phyloP scores from a whole-genome alignment of 2,888 invertebrate species.

The Phymatocera aterrima region DNA sequence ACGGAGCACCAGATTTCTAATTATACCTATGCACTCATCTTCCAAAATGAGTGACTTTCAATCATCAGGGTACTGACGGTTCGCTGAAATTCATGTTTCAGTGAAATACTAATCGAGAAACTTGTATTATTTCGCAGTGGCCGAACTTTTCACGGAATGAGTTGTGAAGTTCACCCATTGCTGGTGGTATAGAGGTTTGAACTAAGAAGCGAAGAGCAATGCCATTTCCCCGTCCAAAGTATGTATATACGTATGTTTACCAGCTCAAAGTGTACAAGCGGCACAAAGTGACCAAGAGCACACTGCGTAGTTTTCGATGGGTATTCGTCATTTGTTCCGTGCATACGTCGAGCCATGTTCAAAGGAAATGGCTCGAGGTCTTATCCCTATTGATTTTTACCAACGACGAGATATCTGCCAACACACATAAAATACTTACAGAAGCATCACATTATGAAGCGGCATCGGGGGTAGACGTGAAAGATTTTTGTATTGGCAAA shows the following conservation, averaged over 20 bases:
- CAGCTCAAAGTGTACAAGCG: not conserved
- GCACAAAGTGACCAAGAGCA: not conserved
- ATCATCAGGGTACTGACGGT: no score
- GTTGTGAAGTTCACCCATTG: no score
- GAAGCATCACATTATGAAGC: slow-evolving; percentile 68
- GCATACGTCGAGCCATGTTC: not conserved
- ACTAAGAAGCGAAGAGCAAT: not conserved
- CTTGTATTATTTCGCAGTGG: no score
- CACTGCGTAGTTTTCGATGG: not conserved
- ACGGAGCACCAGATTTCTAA: no score
- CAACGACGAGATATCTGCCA: not conserved
- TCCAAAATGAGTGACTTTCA: no score
- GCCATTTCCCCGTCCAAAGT: not conserved
- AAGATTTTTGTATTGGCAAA: slow-evolving; percentile 73
- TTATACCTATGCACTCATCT: no score
- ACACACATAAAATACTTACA: slow-evolving; percentile 68
- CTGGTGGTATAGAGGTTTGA: not conserved
- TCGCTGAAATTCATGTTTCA: no score
- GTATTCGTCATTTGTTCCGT: no score
- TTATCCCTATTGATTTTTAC: not conserved
- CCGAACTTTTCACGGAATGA: no score
- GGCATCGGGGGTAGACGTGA: slow-evolving; percentile 69
- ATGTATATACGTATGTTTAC: no score
- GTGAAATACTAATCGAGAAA: no score
- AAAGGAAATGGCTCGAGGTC: not conserved